Evolutionary conservation across 2,888 invertebrate species (phyloP).

Genomic region (Drosophila stalkeri): DNA sequence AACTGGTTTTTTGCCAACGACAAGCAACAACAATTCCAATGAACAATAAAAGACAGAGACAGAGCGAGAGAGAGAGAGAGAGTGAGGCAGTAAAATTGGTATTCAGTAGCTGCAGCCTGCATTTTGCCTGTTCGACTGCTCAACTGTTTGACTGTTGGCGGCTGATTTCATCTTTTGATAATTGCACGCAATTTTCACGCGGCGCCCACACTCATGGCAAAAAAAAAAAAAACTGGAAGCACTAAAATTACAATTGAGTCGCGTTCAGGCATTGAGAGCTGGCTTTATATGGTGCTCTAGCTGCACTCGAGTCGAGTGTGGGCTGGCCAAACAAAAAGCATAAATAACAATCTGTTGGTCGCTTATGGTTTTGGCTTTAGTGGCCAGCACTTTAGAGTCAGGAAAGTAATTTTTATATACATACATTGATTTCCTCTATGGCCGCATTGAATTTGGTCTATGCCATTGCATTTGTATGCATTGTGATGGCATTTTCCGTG

Average conservation of each 20-base stretch:
- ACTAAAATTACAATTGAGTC: constrained; percentile 44
- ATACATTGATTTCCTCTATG: constrained; percentile 56
- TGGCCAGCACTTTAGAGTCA: constrained; percentile 43
- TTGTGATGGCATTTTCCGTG: constrained; percentile 69
- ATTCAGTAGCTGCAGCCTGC: constrained; percentile 43
- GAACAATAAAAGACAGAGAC: constrained; percentile 21
- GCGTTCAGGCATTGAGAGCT: constrained; percentile 46
- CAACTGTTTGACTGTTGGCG: constrained; percentile 43
- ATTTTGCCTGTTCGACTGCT: constrained; percentile 39
- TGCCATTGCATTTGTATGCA: constrained; percentile 63
- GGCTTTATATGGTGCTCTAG: constrained; percentile 47
- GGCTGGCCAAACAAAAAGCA: constrained; percentile 26
- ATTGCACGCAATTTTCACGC: constrained; percentile 77
- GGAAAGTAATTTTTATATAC: constrained; percentile 65
- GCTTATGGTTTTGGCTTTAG: constrained; percentile 30
- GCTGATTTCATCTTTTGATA: constrained; percentile 74
- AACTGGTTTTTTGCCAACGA: constrained; percentile 54
- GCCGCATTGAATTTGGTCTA: background rate
- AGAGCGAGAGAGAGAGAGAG: background rate
- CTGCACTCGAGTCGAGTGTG: constrained; percentile 23
- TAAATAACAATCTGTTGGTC: constrained; percentile 20
- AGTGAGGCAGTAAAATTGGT: background rate
- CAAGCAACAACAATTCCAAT: constrained; percentile 23
- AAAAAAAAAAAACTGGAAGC: constrained; percentile 38
- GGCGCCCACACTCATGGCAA: constrained; percentile 57